Evolutionary conservation across 2,888 invertebrate species (phyloP), one percentile per base, ranked within the genome.

Genomic region (Mimachlamys varia): DNA sequence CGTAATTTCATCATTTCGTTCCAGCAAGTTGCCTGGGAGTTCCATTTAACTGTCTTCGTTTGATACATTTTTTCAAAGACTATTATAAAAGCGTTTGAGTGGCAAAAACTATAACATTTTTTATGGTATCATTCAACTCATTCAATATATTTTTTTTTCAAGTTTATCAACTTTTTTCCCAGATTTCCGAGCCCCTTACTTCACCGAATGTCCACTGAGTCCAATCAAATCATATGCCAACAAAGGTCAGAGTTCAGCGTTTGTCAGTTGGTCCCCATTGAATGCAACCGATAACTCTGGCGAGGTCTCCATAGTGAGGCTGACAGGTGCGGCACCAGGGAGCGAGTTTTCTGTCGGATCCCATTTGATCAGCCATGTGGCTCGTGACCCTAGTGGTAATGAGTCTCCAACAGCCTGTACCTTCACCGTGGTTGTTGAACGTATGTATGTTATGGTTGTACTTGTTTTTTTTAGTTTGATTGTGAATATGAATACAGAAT

Each of bases 391-490:
- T 33, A 27, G 7, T 3, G 89, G 89, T 3, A 91, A 91, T 53
- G 17, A 10, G 53, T 90, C 91, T 49, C 91, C 91, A 0, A 33
- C 44, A 3, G 7, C 13, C 33, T 91, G 91, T 13, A 87, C 89
- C n/a, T 91, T 91, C 62, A 89, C 88, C 27, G 88, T 91, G 0
- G 37, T 87, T 15, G 91, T 91, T 55, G 89, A 91, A 89, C 88
- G 91, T 91, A 90, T 50, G 53, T 88, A 88, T 58, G 7, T n/a
- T 44, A 44, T 44, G 3, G 5, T 19, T 53, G 53, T 53, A 53
- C 53, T 53, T 13, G 19, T 2, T 53, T 53, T 5, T 44, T 44
- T 44, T 5, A 44, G 44, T 44, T 5, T 5, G 3, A 44, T 44
- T 44, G 44, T 44, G 44, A 44, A 44, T 44, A 44, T 7, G 44